These are phyloP conservation scores for Tetrao urogallus DNA, from an alignment of 2,113 vertebrate species.

Conservation along the genomic window DNA sequence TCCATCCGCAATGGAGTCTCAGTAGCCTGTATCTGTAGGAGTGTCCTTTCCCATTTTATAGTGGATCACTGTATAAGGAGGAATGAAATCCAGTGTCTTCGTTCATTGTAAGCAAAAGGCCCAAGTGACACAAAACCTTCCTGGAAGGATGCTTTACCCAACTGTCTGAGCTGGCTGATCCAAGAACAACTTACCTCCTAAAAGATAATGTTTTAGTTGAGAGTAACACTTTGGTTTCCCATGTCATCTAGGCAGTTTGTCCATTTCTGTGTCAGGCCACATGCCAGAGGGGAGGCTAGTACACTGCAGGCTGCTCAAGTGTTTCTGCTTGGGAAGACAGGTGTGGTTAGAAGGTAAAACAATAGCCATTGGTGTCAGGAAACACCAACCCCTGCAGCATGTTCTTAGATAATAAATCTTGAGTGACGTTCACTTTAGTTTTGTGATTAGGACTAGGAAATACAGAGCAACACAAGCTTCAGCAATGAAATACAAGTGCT, in stretches of 20 bases:
- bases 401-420: neutral
- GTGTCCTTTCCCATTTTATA: neutral
- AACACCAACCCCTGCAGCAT: neutral
- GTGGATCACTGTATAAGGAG: neutral
- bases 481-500: neutral
- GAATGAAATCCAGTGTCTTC: neutral
- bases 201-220: neutral
- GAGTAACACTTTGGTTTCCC: neutral
- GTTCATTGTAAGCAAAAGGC: neutral
- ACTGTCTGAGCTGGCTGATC: neutral
- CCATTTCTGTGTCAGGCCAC: neutral
- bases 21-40: neutral
- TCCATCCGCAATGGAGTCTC: neutral
- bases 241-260: neutral
- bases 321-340: neutral
- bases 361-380: neutral
- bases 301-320: neutral
- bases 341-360: neutral
- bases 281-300: neutral
- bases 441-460: neutral
- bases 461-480: neutral
- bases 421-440: neutral
- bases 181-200: neutral
- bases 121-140: neutral
- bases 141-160: neutral